Evolutionary conservation across 1,140 invertebrate genomes (phyloP), one percentile per base, ranked within the genome.

Genomic region (Dendroctonus ponderosae): DNA sequence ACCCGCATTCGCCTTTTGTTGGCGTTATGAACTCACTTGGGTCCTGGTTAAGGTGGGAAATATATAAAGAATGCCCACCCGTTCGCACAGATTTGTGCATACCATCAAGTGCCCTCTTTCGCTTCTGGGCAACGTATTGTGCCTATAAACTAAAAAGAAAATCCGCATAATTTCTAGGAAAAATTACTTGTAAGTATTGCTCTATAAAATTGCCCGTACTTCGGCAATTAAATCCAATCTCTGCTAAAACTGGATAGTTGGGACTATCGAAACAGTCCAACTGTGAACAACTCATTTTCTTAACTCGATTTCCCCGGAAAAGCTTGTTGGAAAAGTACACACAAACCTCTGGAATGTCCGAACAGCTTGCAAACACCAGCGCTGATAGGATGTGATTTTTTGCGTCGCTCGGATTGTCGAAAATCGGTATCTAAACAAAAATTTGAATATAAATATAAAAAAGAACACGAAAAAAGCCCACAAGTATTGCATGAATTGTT

Each of bases 301-400:
- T 88, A 0, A 91, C 91, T 66, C 95, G 84, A 80, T 98, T 98
- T 4, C 96, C 97, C 40, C 97, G 86, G 73, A 93, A 88, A 0
- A 99, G 82, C 75, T 91, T 89, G 72, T 93, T 90, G 37, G 91
- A 89, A 75, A 99, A 99, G 74, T 91, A 94, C 4, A 98, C 85
- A 39, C 91, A 90, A 0, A 98, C 97, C 82, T 99, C 97, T 0
- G 96, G 94, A 69, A 99, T 97, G 57, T 85, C 85, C 68, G 91
- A 91, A 70, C 87, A 90, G 5, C 93, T 95, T 9, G 96, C 96
- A n/a, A 98, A 88, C 26, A 98, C 86, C 5, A 99, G 77, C 0
- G 96, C 91, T 0, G 89, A 87, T 7, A 97, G 85, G 65, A 99
- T 92, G 77, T 99, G 99, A 66, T 97, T 93, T 63, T 92, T 83